Evolutionary conservation across 2,888 invertebrate species (phyloP).

Genomic region (Cactoblastis cactorum): DNA sequence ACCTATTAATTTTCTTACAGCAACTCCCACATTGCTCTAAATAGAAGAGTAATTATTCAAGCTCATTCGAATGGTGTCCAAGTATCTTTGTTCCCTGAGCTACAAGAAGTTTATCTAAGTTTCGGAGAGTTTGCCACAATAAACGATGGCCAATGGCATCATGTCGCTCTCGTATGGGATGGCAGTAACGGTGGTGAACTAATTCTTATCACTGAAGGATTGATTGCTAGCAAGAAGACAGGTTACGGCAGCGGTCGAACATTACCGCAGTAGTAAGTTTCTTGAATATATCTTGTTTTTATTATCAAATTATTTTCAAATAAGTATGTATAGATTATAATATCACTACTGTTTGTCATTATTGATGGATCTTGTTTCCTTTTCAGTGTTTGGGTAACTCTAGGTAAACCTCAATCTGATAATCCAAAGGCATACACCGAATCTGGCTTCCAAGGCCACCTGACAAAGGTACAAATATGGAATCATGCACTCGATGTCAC

Average conservation of each 20-base stretch:
- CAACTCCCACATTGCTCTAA: conserved; percentile 87
- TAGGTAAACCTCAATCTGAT: conserved; percentile 92
- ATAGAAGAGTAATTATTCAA: conserved; percentile 90
- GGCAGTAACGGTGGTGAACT: conserved; percentile 91
- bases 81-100: conserved; percentile 91
- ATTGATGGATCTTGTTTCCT: neutral
- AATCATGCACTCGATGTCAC: conserved; percentile 93
- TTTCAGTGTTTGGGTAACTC: conserved; percentile 92
- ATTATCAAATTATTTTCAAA: no score
- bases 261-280: conserved; percentile 88
- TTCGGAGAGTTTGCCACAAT: conserved; percentile 95
- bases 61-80: conserved; percentile 96
- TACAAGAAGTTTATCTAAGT: conserved; percentile 93
- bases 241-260: conserved; percentile 91
- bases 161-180: conserved; percentile 96
- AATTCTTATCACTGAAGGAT: conserved; percentile 95
- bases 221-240: conserved; percentile 94
- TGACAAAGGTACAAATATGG: conserved; percentile 97
- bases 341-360: neutral
- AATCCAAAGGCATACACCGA: conserved; percentile 91
- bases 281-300: neutral
- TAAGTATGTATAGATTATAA: neutral
- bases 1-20: conserved; percentile 56
- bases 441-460: conserved; percentile 95
- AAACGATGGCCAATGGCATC: conserved; percentile 98